phyloP scores from a whole-genome alignment of 2,113 vertebrate genomes.

The Aplodontia rufa region DNA sequence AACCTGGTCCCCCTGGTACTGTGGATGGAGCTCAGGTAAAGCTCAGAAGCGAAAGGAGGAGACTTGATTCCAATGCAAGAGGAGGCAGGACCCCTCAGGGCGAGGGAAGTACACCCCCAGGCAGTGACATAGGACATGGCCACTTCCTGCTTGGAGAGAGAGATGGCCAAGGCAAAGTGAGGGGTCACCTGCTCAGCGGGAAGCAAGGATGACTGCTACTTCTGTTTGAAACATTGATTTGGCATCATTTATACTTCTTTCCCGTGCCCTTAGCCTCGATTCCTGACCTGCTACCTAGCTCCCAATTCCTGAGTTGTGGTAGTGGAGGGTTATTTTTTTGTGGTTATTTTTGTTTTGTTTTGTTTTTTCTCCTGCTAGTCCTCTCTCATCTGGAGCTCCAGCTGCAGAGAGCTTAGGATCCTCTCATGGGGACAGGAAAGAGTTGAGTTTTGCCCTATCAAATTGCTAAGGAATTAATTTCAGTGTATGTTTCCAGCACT shows the following conservation, averaged over 20 bases:
- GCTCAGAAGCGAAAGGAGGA: not conserved
- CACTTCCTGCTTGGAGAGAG: not conserved
- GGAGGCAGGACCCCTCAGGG: not conserved
- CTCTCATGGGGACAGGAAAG: not conserved
- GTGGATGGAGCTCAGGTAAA: slow-evolving; percentile 24
- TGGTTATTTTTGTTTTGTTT: too few relatives aligned
- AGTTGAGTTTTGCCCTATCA: not conserved
- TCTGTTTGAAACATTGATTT: not conserved
- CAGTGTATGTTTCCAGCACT: not conserved
- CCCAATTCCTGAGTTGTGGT: not conserved
- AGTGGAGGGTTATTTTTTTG: not conserved
- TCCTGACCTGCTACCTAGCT: not conserved
- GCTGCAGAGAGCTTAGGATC: not conserved
- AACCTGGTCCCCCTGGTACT: not conserved
- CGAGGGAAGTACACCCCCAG: not conserved
- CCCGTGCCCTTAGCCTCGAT: not conserved
- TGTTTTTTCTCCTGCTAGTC: not conserved
- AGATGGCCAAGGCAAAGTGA: not conserved
- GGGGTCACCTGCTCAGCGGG: not conserved
- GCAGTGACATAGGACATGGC: not conserved
- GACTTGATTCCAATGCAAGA: not conserved
- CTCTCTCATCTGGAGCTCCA: not conserved
- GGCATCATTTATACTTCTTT: not conserved
- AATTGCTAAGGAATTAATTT: not conserved
- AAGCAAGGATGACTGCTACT: not conserved